Evolutionary conservation across 2,888 invertebrate species (phyloP), one percentile per base, ranked within the genome.

Genomic region (Dastarcus helophoroides): DNA sequence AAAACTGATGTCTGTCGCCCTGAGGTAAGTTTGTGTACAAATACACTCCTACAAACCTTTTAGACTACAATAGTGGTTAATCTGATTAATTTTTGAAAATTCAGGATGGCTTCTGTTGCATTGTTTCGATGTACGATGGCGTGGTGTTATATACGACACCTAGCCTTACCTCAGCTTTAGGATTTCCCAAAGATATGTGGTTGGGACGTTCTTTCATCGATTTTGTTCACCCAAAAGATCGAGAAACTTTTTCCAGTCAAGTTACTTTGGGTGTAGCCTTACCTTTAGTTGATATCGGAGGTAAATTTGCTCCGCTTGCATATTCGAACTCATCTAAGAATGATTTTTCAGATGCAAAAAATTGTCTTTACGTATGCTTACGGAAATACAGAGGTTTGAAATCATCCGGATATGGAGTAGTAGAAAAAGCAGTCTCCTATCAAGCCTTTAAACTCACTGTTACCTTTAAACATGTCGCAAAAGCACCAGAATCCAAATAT

Each of bases 171-270:
- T 59, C 71, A 2, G 67, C 75, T 2, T 65, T 89, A 29, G 88
- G 84, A 2, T 89, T 77, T 51, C 79, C 84, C 0, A 75, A 76
- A 42, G 81, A 85, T 38, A 81, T 84, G 74, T 88, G 86, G 85
- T 60, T 81, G 16, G 88, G 86, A 3, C 68, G 83, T 29, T 82
- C 83, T 0, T 85, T 91, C 48, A 82, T 85, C 32, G 86, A 90
- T 48, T 89, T 88, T 51, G 69, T 91, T 1, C 85, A 89, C 58
- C 77, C 80, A 2, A 80, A 76, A 58, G 77, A 78, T 49, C 65
- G 78, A 36, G 67, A 71, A 30, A 77, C 76, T 0, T 81, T 91
- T 52, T 78, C 79, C 10, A 77, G 76, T 37, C 79, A 82, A 60
- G 78, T 86, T 33, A 76, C 79, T 0, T 74, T 66, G 2, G 75